These are phyloP conservation scores for Pristionchus entomophagus DNA, from an alignment of 2,888 invertebrate species.

Conservation along the genomic window DNA sequence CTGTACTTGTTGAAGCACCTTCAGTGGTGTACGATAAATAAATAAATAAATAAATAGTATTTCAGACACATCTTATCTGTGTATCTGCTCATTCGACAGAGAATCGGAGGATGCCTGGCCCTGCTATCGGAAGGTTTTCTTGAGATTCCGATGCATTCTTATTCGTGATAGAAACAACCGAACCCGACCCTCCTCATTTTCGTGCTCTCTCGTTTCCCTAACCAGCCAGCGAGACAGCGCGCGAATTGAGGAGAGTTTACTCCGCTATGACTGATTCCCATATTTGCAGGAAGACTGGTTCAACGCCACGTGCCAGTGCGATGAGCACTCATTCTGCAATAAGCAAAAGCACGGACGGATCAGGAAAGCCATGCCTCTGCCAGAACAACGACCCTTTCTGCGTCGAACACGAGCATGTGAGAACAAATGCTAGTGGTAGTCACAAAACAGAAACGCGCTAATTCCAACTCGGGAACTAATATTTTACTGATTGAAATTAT, in stretches of 20 bases:
- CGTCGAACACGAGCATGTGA: slow-evolving; percentile 37
- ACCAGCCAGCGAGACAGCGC: no score
- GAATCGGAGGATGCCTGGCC: slow-evolving; percentile 47
- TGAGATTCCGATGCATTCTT: no score
- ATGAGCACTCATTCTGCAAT: slow-evolving; percentile 55
- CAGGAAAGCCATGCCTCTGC: slow-evolving; percentile 28
- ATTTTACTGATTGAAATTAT: neutral
- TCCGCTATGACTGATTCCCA: neutral
- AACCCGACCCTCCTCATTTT: no score
- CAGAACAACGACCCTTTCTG: slow-evolving; percentile 43
- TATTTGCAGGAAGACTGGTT: slow-evolving; percentile 51
- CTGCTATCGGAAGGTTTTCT: slow-evolving; percentile 35
- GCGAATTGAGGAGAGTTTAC: no score
- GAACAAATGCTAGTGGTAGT: no score
- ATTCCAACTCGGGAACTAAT: no score
- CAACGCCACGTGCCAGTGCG: slow-evolving; percentile 54
- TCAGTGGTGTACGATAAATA: no score
- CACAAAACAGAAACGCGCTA: no score
- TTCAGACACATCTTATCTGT: neutral
- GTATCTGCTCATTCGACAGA: slow-evolving; percentile 46
- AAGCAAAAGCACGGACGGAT: slow-evolving; percentile 28
- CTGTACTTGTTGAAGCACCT: no score
- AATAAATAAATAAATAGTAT: neutral
- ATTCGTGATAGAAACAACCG: no score
- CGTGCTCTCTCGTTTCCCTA: no score